Evolutionary conservation across 2,888 invertebrate genomes (phyloP).

Genomic region (Spisula solida): DNA sequence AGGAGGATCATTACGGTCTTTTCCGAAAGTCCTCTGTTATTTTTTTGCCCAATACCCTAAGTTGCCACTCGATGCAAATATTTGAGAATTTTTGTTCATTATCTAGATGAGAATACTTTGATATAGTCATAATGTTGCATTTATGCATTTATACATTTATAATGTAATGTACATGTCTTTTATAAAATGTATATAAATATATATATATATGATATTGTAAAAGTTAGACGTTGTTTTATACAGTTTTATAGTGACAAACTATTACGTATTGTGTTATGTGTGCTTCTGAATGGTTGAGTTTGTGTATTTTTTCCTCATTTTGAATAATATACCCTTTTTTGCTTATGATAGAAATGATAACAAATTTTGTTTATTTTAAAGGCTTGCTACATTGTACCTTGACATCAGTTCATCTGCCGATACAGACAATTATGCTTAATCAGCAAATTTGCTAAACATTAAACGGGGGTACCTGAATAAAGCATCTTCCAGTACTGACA

Average conservation of each 20-base stretch:
- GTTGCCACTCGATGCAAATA: conserved; percentile 2
- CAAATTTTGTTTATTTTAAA: conserved; percentile 4
- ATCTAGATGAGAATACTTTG: neutral
- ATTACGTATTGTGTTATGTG: conserved; percentile 18
- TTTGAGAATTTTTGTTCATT: conserved; percentile 26
- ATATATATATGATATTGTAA: conserved; percentile 31
- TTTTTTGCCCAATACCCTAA: conserved; percentile 9
- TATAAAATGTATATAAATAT: conserved; percentile 31
- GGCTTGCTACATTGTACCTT: neutral
- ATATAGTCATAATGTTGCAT: conserved; percentile 44
- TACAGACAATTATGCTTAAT: neutral
- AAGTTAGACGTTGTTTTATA: conserved; percentile 42
- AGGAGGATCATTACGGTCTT: neutral
- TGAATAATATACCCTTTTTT: conserved; percentile 5
- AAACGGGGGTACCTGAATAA: no score
- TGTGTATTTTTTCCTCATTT: neutral
- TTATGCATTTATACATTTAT: conserved; percentile 44
- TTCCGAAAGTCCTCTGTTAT: neutral
- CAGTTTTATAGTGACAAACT: conserved; percentile 30
- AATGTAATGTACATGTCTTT: conserved; percentile 28
- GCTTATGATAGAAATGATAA: neutral
- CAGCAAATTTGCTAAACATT: no score
- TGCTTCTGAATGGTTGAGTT: neutral
- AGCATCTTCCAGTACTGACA: neutral
- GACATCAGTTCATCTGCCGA: neutral